These are phyloP conservation scores for Trinectes maculatus DNA, from an alignment of 2,113 vertebrate genomes.

Conservation along the genomic window DNA sequence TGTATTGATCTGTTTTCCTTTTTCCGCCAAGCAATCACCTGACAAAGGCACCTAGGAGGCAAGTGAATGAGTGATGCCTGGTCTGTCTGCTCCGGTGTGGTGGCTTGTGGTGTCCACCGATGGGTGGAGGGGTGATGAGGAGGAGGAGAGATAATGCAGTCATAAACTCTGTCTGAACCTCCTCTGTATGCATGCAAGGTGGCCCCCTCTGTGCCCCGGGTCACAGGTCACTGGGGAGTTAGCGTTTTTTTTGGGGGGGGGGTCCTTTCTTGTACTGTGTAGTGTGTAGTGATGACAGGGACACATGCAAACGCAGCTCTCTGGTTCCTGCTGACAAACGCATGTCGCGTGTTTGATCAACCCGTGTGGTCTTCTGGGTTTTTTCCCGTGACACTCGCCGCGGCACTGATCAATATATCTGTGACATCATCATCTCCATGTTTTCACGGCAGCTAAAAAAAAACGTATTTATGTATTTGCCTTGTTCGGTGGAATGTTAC, in stretches of 20 bases:
- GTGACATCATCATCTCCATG: constrained; percentile 41
- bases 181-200: constrained; percentile 67
- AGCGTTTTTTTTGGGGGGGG: not conserved
- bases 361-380: constrained; percentile 27
- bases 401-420: constrained; percentile 37
- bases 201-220: constrained; percentile 37
- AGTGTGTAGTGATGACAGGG: constrained; percentile 33
- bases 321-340: constrained; percentile 73
- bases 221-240: constrained; percentile 65
- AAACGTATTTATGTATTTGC: constrained; percentile 62
- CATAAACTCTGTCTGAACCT: constrained; percentile 83
- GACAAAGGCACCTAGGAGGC: constrained; percentile 85
- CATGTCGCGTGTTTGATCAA: constrained; percentile 51
- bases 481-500: constrained; percentile 61
- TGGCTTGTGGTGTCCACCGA: constrained; percentile 74
- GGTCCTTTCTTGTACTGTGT: constrained; percentile 50
- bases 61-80: constrained; percentile 83
- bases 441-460: constrained; percentile 67
- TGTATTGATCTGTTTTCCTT: constrained; percentile 89
- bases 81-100: constrained; percentile 59
- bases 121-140: constrained; percentile 70
- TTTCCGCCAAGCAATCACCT: constrained; percentile 86
- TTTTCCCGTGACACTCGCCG: constrained; percentile 19
- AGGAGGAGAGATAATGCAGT: constrained; percentile 71
- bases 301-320: constrained; percentile 51